Conservation (phyloP, 1,140 invertebrate species). For the Sitophilus oryzae region DNA sequence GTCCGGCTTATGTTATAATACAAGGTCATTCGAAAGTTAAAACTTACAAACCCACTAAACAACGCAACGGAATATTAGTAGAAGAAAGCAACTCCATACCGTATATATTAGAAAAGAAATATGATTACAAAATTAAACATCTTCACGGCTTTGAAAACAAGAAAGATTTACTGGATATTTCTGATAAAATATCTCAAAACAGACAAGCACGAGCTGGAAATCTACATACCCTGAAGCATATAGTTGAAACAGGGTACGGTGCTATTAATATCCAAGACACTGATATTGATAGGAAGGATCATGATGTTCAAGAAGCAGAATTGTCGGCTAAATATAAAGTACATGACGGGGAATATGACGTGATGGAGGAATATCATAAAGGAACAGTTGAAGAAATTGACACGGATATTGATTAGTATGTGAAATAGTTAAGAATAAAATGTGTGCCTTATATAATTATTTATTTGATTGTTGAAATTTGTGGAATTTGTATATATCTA, state of each 20-base stretch:
- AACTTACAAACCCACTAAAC: slow-evolving; percentile 65
- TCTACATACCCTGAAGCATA: slow-evolving; percentile 39
- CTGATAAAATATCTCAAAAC: slow-evolving; percentile 8
- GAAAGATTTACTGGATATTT: slow-evolving; percentile 31
- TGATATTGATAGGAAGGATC: slow-evolving; percentile 14
- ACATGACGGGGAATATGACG: slow-evolving; percentile 45
- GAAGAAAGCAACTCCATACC: slow-evolving; percentile 52
- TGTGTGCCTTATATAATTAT: too few relatives aligned
- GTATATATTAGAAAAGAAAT: slow-evolving; percentile 31
- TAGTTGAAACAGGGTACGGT: slow-evolving; percentile 39
- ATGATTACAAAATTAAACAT: slow-evolving; percentile 46
- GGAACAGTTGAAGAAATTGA: slow-evolving; percentile 49
- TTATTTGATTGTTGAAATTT: too few relatives aligned
- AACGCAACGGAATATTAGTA: slow-evolving; percentile 42
- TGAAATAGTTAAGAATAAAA: too few relatives aligned
- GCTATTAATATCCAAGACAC: slow-evolving; percentile 28
- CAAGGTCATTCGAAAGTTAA: slow-evolving; percentile 79
- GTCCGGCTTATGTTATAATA: slow-evolving; percentile 71
- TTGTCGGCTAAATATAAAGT: slow-evolving; percentile 51
- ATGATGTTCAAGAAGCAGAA: slow-evolving; percentile 46
- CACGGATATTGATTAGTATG: too few relatives aligned
- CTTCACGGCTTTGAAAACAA: slow-evolving; percentile 46
- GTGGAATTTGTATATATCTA: too few relatives aligned
- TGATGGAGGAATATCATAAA: slow-evolving; percentile 51
- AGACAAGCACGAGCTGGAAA: slow-evolving; percentile 33